A percentile compares a stretch with the other conserved stretches of the same genome.
These are phyloP conservation scores for Eulithis prunata DNA, from an alignment of 2,888 invertebrate genomes.

Conservation along the genomic window DNA sequence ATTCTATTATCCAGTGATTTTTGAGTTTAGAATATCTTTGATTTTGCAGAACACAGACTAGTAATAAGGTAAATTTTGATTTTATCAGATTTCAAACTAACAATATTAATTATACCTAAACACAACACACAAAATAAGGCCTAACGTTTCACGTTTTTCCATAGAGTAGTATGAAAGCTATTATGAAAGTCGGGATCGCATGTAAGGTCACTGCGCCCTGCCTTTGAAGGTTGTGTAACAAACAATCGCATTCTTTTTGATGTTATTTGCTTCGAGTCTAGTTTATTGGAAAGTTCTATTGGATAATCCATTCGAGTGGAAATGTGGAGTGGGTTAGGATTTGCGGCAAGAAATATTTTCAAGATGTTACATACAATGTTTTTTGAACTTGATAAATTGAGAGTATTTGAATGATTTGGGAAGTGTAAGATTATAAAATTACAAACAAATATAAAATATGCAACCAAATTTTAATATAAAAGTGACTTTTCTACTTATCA, in stretches of 20 bases:
- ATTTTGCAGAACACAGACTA: too few species aligned
- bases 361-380: neutral
- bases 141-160: conserved; percentile 1
- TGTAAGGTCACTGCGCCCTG: conserved; percentile 17
- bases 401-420: too few species aligned
- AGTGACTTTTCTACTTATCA: neutral
- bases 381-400: too few species aligned
- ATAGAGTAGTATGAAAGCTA: neutral
- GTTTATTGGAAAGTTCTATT: conserved; percentile 44
- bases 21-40: too few species aligned
- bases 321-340: conserved; percentile 12
- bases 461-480: too few species aligned
- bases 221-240: conserved; percentile 28
- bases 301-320: conserved; percentile 37
- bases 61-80: too few species aligned
- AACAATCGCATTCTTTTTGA: conserved; percentile 45
- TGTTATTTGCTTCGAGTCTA: conserved; percentile 42
- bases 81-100: too few species aligned
- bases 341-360: neutral
- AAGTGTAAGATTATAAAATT: too few species aligned
- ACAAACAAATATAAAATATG: too few species aligned
- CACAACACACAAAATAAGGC: neutral
- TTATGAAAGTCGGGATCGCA: conserved; percentile 23
- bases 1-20: too few species aligned
- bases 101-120: too few species aligned